phyloP scores from a whole-genome alignment of 2,888 invertebrate species.

The Scrobipalpa costella region DNA sequence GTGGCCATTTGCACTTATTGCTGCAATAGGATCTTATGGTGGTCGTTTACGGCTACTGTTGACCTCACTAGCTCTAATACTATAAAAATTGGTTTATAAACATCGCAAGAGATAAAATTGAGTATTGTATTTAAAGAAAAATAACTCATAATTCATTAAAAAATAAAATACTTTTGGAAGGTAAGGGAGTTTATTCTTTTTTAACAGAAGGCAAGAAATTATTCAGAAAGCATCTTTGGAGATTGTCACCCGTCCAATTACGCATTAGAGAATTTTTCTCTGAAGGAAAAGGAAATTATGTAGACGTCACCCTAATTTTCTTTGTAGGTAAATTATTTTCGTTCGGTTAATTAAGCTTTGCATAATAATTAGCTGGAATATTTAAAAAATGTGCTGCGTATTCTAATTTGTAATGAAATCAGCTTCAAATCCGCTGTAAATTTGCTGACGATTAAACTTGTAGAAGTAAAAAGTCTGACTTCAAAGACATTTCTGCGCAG shows the following conservation, averaged over 20 bases:
- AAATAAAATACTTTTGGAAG: too few species aligned
- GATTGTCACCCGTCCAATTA: conserved; percentile 28
- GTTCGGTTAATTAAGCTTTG: conserved; percentile 70
- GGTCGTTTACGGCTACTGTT: neutral
- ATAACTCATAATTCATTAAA: too few species aligned
- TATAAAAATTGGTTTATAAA: too few species aligned
- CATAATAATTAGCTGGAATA: conserved; percentile 65
- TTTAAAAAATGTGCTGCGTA: conserved; percentile 59
- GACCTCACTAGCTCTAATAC: too few species aligned
- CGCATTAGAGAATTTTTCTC: conserved; percentile 16
- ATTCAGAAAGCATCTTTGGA: conserved; percentile 18
- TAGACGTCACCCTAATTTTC: conserved; percentile 55
- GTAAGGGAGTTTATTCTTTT: too few species aligned
- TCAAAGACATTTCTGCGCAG: conserved; percentile 13
- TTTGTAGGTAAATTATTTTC: conserved; percentile 56
- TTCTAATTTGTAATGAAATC: conserved; percentile 68
- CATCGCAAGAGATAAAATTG: too few species aligned
- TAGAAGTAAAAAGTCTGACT: conserved; percentile 37
- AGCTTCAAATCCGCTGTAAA: conserved; percentile 63
- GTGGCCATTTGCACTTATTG: neutral
- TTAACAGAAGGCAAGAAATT: conserved; percentile 14
- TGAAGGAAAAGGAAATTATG: conserved; percentile 29
- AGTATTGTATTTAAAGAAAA: too few species aligned
- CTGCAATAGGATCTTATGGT: neutral
- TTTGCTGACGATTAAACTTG: conserved; percentile 46